phyloP scores from a whole-genome alignment of 1,140 invertebrate genomes.

The Dysdera silvatica region DNA sequence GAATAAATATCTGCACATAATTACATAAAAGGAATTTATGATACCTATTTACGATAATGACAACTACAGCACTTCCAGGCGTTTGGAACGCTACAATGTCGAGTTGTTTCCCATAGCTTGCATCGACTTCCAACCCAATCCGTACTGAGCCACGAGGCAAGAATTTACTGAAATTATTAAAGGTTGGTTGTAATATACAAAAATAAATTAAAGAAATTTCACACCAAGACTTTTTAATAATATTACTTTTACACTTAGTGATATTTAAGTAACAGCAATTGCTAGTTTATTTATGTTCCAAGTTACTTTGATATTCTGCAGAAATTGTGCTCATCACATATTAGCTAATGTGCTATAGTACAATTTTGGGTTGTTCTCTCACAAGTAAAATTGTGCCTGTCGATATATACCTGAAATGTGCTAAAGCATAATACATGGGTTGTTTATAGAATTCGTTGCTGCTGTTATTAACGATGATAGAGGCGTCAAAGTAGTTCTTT shows the following conservation, averaged over 20 bases:
- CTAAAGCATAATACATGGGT: constrained; percentile 77
- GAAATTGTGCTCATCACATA: constrained; percentile 1
- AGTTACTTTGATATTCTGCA: no score
- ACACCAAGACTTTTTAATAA: no score
- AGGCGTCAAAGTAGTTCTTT: constrained; percentile 64
- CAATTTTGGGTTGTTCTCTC: constrained; percentile 10
- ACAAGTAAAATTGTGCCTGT: not conserved
- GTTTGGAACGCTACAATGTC: constrained; percentile 51
- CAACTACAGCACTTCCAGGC: constrained; percentile 50
- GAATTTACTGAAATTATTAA: constrained; percentile 56
- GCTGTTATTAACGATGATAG: constrained; percentile 62
- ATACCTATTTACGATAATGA: constrained; percentile 60
- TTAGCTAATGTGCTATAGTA: constrained; percentile 4
- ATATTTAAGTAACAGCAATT: no score
- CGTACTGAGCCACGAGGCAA: constrained; percentile 53
- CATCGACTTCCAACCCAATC: constrained; percentile 30
- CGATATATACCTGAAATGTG: constrained; percentile 59
- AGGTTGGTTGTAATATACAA: not conserved
- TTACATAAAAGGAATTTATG: no score
- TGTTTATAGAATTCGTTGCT: constrained; percentile 71
- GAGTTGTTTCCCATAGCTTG: constrained; percentile 27
- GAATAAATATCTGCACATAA: no score
- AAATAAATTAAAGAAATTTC: not conserved
- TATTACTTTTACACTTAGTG: no score
- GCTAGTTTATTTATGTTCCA: no score